Base-by-base conservation (phyloP, 2,797 vertebrate species). In the Petrocephalus sullivani region DNA sequence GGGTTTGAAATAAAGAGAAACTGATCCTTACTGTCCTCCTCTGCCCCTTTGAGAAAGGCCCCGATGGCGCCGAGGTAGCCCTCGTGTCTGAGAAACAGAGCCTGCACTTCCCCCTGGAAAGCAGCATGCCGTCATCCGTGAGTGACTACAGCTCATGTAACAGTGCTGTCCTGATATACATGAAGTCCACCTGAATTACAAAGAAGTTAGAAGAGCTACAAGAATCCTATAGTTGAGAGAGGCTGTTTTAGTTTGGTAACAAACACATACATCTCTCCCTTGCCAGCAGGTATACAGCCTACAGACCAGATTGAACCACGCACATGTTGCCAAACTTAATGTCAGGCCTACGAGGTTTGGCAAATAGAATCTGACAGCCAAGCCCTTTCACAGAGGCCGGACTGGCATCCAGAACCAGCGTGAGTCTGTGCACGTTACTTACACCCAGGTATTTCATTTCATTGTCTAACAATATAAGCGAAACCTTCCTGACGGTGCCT, bases 1-100 rank as follows among this genome's bases (percentile, higher is more conserved):
- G 51, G 49, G 10, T 0, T 7, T 8, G 28, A 23, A 12, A 23
- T 28, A 61, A 56, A 84, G 60, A 64, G 87, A 87, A 88, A 90
- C 88, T 82, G 94, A 37, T 71, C 64, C 98, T 98, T 96, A 99
- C 98, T 99, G 95, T 99, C 98, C 93, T 99, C 96, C 91, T 99
- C 98, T 0, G 98, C 98, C 93, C 98, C 98, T 95, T 98, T 99
- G 61, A 99, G 95, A 92, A 99, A 99, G 0, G 98, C 98, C 81
- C 98, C 98, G 28, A 99, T 99, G 90, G 98, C 96, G 87, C 98
- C 98, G 87, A 99, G 96, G 93, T 99, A 99, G 87, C 98, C 98
- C 94, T 99, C 98, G 46, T 99, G 98, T 91, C 98, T 97, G 91
- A 99, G 94, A 93, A 99, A 99, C 92, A 99, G 95, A 49, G 98